These are phyloP conservation scores for Eueides isabella DNA, from an alignment of 1,140 invertebrate genomes.

Conservation along the genomic window DNA sequence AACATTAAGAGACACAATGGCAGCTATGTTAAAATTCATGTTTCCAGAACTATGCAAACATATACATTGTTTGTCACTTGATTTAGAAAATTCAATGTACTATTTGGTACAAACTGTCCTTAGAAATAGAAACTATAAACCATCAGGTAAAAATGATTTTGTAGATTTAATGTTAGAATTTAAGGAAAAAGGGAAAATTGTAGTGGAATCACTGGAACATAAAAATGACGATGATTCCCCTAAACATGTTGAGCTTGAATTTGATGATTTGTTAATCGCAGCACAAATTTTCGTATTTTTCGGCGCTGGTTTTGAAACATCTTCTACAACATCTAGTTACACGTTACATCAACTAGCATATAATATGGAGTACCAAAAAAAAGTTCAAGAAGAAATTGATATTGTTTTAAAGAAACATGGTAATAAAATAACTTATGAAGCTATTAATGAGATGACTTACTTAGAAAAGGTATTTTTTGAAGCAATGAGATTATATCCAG, in stretches of 20 bases:
- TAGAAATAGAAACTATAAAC: conserved; percentile 40
- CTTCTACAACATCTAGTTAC: conserved; percentile 42
- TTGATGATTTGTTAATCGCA: conserved; percentile 38
- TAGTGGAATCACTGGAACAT: conserved; percentile 39
- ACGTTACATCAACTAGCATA: conserved; percentile 45
- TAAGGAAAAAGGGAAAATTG: conserved; percentile 41
- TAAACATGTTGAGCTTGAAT: conserved; percentile 41
- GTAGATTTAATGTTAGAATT: conserved; percentile 47
- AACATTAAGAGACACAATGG: conserved; percentile 34
- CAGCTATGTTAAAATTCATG: conserved; percentile 38
- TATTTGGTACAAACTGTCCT: conserved; percentile 54
- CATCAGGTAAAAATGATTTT: conserved; percentile 45
- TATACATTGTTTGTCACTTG: conserved; percentile 38
- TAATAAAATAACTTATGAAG: conserved; percentile 47
- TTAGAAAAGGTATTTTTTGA: conserved; percentile 46
- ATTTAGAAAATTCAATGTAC: conserved; percentile 42
- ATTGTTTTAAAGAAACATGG: conserved; percentile 41
- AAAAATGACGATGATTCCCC: conserved; percentile 38
- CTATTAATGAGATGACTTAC: conserved; percentile 44
- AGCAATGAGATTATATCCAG: conserved; percentile 43
- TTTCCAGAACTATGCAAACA: conserved; percentile 42
- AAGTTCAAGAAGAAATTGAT: conserved; percentile 45
- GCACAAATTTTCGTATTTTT: conserved; percentile 47
- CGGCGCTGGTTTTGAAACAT: conserved; percentile 46
- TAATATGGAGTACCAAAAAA: conserved; percentile 38